A percentile compares a stretch with the other conserved stretches of the same genome.
Evolutionary conservation across 2,113 vertebrate species (phyloP).

Genomic region (Ia io): DNA sequence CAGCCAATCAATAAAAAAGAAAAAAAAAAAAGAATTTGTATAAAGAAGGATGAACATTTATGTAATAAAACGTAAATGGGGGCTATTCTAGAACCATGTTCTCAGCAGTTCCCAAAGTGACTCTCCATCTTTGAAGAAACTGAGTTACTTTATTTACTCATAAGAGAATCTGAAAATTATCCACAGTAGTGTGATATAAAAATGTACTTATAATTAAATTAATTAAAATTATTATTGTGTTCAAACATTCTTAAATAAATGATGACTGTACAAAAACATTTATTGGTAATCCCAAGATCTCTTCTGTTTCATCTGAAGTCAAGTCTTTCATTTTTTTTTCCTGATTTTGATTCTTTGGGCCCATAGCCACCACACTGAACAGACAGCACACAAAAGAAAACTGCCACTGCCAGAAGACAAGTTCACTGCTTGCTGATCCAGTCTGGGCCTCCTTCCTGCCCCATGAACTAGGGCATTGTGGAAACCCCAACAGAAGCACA

Average conservation of each 20-base stretch:
- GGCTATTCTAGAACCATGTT: not conserved
- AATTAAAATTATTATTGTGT: not conserved
- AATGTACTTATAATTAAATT: conserved; percentile 2
- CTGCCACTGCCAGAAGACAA: not conserved
- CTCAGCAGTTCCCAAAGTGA: not conserved
- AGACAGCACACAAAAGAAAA: not conserved
- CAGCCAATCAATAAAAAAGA: too few species aligned
- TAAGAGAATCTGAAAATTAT: not conserved
- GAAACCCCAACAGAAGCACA: not conserved
- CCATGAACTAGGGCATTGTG: not conserved
- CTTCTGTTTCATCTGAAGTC: not conserved
- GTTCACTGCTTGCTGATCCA: not conserved
- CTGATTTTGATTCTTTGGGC: not conserved
- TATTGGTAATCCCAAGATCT: not conserved
- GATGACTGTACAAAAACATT: not conserved
- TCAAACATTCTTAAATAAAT: not conserved
- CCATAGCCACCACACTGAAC: not conserved
- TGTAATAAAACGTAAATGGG: not conserved
- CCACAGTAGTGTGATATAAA: not conserved
- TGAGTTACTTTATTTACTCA: conserved; percentile 2
- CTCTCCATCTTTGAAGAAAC: not conserved
- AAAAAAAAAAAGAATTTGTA: not conserved
- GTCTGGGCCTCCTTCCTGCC: not conserved
- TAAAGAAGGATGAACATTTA: not conserved
- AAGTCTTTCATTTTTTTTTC: not conserved